Conservation (phyloP, 2,113 vertebrate genomes). For the Oryzias celebensis region DNA sequence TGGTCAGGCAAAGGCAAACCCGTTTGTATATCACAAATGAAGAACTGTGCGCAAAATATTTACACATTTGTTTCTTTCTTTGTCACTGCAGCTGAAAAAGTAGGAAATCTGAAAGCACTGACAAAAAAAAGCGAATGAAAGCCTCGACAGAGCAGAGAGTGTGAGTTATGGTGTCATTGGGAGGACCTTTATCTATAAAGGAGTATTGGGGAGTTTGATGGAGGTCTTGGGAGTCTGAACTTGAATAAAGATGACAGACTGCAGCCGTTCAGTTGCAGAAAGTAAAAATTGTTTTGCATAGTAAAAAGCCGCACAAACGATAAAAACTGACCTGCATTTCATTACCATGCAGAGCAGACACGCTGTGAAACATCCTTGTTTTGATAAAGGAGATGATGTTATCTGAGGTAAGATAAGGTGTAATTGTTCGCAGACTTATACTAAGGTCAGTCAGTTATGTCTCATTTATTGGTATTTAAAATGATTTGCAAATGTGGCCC, state of each 20-base stretch:
- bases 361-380: slow-evolving; percentile 18
- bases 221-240: slow-evolving; percentile 58
- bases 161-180: slow-evolving; percentile 64
- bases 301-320: slow-evolving; percentile 46
- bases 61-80: slow-evolving; percentile 1
- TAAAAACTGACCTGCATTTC: slow-evolving; percentile 50
- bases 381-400: slow-evolving; percentile 46
- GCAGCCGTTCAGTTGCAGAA: slow-evolving; percentile 20
- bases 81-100: not conserved
- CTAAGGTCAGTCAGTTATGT: slow-evolving; percentile 56
- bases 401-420: slow-evolving; percentile 53
- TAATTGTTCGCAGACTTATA: slow-evolving; percentile 46
- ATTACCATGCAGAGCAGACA: slow-evolving; percentile 20
- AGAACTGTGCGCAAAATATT: not conserved
- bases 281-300: slow-evolving; percentile 57
- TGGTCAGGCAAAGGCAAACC: slow-evolving; percentile 7
- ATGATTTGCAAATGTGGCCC: slow-evolving; percentile 73
- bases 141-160: slow-evolving; percentile 32
- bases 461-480: slow-evolving; percentile 73
- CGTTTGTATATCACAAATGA: slow-evolving; percentile 4
- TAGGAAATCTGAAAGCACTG: not conserved
- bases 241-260: slow-evolving; percentile 66
- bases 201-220: slow-evolving; percentile 55
- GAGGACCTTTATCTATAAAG: slow-evolving; percentile 62
- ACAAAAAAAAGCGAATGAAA: slow-evolving; percentile 47